Base-by-base conservation (phyloP, 2,888 invertebrate genomes). In the Pardosa pseudoannulata region DNA sequence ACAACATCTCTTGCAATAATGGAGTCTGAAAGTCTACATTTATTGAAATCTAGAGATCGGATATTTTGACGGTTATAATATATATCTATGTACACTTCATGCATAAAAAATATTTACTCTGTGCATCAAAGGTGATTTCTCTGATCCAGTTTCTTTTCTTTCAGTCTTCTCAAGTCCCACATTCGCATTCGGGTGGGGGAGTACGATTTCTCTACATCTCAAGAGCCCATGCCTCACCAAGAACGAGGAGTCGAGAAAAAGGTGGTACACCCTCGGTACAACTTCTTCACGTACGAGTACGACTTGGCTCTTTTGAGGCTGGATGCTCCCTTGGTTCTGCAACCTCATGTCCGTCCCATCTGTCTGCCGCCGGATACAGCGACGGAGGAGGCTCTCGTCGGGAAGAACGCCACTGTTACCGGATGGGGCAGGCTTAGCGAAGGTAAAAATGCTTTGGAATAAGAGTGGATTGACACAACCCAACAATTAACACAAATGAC, bases 271-370 rank as follows among this genome's bases (percentile, higher is more conserved):
- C 97, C 97, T 0, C 96, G 96, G 92, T 97, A 97, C 92, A 97
- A 97, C 91, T 97, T 96, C 93, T 97, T 96, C 92, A 97, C 97
- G 0, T 97, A 97, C 92, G 97, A 97, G 91, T 96, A 97, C 91
- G 97, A 97, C 91, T 92, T 97, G 91, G 97, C 97, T 0, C 92
- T 97, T 90, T 96, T 97, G 73, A 94, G 96, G 90, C 92, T 97
- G 90, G 97, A 97, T 90, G 94, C 95, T 68, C 93, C 96, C 0
- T 92, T 97, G 73, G 19, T 27, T 1, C 95, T 95, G 0, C 88
- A 87, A 73, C 95, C 96, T 0, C 97, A 97, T 91, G 96, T 97
- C 88, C 94, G 95, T 27, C 97, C 97, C 0, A 96, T 97, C 89
- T 97, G 97, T 91, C 92, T 97, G 87, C 97, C 97, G 0, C 56